Conservation (phyloP, 2,797 vertebrate genomes). For the Microctenopoma stevenorrisi region DNA sequence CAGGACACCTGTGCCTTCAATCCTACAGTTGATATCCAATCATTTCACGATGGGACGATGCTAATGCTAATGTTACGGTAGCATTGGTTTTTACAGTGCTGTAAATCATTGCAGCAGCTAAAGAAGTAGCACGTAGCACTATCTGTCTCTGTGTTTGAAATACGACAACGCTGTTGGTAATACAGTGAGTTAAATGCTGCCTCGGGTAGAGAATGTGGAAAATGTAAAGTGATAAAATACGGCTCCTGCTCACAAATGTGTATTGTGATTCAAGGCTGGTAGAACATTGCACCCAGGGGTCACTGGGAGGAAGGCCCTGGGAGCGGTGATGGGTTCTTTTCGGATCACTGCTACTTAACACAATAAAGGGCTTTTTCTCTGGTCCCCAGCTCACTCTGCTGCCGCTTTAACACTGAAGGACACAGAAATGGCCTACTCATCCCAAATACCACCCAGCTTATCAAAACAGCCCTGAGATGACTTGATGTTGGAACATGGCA, state of each 20-base stretch:
- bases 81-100: too few species aligned
- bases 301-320: slow-evolving; percentile 23
- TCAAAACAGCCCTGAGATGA: slow-evolving; percentile 56
- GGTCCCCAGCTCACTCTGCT: slow-evolving; percentile 13
- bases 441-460: slow-evolving; percentile 59
- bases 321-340: slow-evolving; percentile 17
- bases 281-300: slow-evolving; percentile 20
- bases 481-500: slow-evolving; percentile 37
- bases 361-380: slow-evolving; percentile 42
- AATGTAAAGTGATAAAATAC: slow-evolving; percentile 56
- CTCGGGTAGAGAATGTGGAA: slow-evolving; percentile 40
- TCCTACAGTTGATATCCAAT: too few species aligned
- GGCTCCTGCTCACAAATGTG: slow-evolving; percentile 34
- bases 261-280: slow-evolving; percentile 49
- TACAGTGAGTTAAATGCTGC: slow-evolving; percentile 44
- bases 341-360: slow-evolving; percentile 37
- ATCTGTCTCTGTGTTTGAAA: background rate
- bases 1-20: too few species aligned
- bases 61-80: too few species aligned
- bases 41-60: too few species aligned
- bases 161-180: slow-evolving; percentile 22
- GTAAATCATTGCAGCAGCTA: background rate
- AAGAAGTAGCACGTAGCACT: background rate
- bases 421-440: slow-evolving; percentile 60
- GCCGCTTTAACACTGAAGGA: slow-evolving; percentile 56